Evolutionary conservation across 2,113 vertebrate genomes (phyloP), one percentile per base, ranked within the genome.

Genomic region (Dipodomys stephensi): DNA sequence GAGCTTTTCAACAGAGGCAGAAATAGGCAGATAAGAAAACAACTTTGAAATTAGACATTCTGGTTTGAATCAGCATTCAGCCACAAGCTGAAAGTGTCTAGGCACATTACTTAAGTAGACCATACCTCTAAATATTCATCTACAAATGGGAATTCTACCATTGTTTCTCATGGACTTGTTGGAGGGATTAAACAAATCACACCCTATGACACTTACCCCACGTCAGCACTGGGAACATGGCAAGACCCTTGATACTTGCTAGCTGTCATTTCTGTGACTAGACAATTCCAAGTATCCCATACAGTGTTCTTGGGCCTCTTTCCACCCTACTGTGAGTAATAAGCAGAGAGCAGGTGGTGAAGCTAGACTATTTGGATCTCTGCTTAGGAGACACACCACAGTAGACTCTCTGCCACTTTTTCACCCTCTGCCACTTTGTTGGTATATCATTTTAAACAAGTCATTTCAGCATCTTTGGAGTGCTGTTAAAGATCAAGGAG

Each of bases 401-500:
- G 73, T 28, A 53, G 90, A 60, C 93, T 68, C 13, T 60, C 83
- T 74, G 68, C 68, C 77, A 67, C 68, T 81, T 83, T 71, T 39
- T 39, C 39, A 39, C 39, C 73, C 13, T 60, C 83, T 74, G 68
- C 68, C 77, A 67, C 68, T 81, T 83, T 71, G 32, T 57, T 83
- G 6, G 11, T 62, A 57, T 67, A 79, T 84, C 89, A 94, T 95
- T 95, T 93, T 94, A 94, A 91, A 79, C 67, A 93, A 86, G 53
- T 68, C 71, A 27, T 57, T 35, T 87, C 28, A 83, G 69, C 72
- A 22, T 92, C 80, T 93, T 95, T 78, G 27, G 73, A 89, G 84
- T 87, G 77, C 57, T 94, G 3, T 87, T 57, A 89, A 97, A 95
- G 82, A 93, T 95, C 77, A 93, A 85, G 60, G 73, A 71, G 82